phyloP scores from a whole-genome alignment of 2,888 invertebrate species.

The Metellina segmentata region DNA sequence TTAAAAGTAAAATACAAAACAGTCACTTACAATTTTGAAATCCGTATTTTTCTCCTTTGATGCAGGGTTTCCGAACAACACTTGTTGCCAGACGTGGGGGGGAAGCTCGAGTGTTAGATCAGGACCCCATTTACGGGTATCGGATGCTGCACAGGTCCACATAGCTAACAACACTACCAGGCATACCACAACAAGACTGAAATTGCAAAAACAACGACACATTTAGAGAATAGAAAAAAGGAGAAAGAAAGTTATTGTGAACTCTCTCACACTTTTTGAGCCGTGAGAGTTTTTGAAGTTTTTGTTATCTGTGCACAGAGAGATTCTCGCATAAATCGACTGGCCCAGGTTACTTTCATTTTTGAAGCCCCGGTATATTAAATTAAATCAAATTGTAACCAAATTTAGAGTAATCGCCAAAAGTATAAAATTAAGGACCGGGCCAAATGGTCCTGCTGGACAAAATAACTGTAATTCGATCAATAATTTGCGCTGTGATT shows the following conservation, averaged over 20 bases:
- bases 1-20: background rate
- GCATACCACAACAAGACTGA: slow-evolving; percentile 55
- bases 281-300: background rate
- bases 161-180: slow-evolving; percentile 65
- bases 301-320: too few species aligned
- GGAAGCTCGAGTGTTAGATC: slow-evolving; percentile 70
- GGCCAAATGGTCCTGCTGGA: too few species aligned
- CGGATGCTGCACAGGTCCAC: slow-evolving; percentile 66
- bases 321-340: too few species aligned
- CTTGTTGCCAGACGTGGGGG: slow-evolving; percentile 61
- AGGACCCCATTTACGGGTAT: slow-evolving; percentile 66
- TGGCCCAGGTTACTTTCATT: too few species aligned
- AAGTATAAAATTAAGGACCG: too few species aligned
- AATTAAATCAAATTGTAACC: too few species aligned
- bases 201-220: background rate
- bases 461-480: too few species aligned
- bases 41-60: background rate
- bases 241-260: background rate
- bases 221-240: background rate
- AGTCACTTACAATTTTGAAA: slow-evolving; percentile 10
- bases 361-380: too few species aligned
- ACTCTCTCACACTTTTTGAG: background rate
- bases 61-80: slow-evolving; percentile 19
- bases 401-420: too few species aligned
- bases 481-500: too few species aligned